Conservation (phyloP, 2,113 vertebrate genomes). For the Gila orcuttii region DNA sequence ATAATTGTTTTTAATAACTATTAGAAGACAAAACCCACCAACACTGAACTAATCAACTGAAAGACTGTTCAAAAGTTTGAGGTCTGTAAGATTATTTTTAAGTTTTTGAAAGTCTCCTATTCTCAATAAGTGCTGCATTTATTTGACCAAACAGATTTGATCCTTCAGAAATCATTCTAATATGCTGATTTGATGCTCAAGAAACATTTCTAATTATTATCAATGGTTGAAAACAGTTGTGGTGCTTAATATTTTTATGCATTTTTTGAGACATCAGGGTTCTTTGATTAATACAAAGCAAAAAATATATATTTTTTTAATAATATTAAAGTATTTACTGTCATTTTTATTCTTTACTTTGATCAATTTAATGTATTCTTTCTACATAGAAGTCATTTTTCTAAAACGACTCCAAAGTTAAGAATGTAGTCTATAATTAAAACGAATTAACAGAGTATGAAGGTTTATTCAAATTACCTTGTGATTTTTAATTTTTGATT, state of each 20-base stretch:
- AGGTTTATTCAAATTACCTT: neutral
- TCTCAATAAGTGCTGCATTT: neutral
- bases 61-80: neutral
- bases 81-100: neutral
- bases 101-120: neutral
- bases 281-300: too few relatives aligned
- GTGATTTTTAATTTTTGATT: too few relatives aligned
- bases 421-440: neutral
- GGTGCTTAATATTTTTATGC: too few relatives aligned
- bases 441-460: too few relatives aligned
- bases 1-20: neutral
- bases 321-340: neutral
- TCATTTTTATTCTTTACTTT: too few relatives aligned
- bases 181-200: too few relatives aligned
- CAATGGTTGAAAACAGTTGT: too few relatives aligned
- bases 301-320: too few relatives aligned
- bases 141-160: neutral
- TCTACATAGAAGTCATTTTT: neutral
- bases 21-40: neutral
- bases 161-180: too few relatives aligned
- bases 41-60: neutral
- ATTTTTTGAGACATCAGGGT: neutral
- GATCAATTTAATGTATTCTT: too few relatives aligned
- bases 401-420: neutral
- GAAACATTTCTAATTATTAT: too few relatives aligned